phyloP scores from a whole-genome alignment of 2,797 vertebrate genomes.

The Fistularia commersonii region DNA sequence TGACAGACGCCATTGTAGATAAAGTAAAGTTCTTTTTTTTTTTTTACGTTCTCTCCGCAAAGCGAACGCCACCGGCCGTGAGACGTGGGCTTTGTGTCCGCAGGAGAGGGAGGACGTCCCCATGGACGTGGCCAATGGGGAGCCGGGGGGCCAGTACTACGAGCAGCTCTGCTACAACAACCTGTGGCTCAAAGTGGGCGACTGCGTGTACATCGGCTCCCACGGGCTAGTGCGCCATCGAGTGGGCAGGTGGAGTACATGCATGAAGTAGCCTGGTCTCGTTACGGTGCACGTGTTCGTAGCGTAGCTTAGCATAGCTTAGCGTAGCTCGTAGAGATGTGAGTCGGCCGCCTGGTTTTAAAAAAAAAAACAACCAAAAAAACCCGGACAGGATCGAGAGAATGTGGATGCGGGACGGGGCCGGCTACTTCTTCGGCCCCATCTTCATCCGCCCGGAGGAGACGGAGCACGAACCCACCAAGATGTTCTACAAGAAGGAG shows the following conservation, averaged over 20 bases:
- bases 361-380: too few species aligned
- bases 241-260: conserved; percentile 84
- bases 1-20: conserved; percentile 78
- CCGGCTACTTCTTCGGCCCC: conserved; percentile 94
- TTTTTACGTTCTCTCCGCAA: background rate
- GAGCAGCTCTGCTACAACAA: conserved; percentile 96
- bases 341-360: too few species aligned
- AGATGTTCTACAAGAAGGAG: conserved; percentile 99
- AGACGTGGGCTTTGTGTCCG: conserved; percentile 22
- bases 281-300: too few species aligned
- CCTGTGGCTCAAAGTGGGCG: conserved; percentile 92
- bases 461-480: conserved; percentile 96
- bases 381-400: conserved; percentile 86
- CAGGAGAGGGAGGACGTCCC: conserved; percentile 94
- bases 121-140: conserved; percentile 91
- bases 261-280: background rate
- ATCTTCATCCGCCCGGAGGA: conserved; percentile 98
- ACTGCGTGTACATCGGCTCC: conserved; percentile 94
- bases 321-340: too few species aligned
- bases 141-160: conserved; percentile 93
- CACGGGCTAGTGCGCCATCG: conserved; percentile 92
- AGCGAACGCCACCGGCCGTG: background rate
- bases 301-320: too few species aligned
- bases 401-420: conserved; percentile 96
- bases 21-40: conserved; percentile 76